Percentiles rank a stretch among this genome's conserved stretches.
Evolutionary conservation across 2,888 invertebrate genomes (phyloP).

Genomic region (Nebria brevicollis): DNA sequence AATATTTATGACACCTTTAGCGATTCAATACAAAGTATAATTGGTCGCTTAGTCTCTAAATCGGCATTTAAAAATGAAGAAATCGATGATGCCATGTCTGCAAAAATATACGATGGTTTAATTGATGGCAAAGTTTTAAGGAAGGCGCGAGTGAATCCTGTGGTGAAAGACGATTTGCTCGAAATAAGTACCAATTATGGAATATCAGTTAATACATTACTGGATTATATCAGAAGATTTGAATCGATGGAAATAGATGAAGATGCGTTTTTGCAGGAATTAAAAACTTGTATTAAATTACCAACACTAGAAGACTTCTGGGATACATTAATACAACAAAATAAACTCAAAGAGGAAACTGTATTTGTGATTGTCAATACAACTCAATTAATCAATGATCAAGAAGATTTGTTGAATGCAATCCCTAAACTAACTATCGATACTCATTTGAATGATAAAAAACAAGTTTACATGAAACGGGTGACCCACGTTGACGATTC

Average conservation of each 20-base stretch:
- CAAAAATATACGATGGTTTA: constrained; percentile 43
- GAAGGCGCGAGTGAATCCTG: constrained; percentile 13
- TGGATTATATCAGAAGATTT: constrained; percentile 14
- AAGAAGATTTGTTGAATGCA: not conserved
- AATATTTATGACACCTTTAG: constrained; percentile 48
- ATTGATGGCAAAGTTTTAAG: constrained; percentile 20
- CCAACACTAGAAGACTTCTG: constrained; percentile 49
- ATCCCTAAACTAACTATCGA: not conserved
- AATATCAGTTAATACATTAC: constrained; percentile 19
- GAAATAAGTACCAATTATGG: constrained; percentile 29
- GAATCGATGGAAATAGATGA: constrained; percentile 17
- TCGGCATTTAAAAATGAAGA: constrained; percentile 40
- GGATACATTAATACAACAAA: constrained; percentile 44
- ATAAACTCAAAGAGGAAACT: constrained; percentile 45
- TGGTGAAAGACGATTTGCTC: constrained; percentile 31
- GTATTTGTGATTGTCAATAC: constrained; percentile 47
- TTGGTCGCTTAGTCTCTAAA: constrained; percentile 48
- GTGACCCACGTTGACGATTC: not conserved
- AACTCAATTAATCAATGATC: not conserved
- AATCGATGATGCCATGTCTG: constrained; percentile 39
- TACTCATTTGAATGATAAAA: not conserved
- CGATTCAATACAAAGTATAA: constrained; percentile 48
- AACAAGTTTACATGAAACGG: constrained; percentile 30
- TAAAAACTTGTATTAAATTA: constrained; percentile 42
- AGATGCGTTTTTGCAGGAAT: constrained; percentile 27